These are phyloP conservation scores for Sorex fumeus DNA, from an alignment of 2,113 vertebrate genomes.

Conservation along the genomic window DNA sequence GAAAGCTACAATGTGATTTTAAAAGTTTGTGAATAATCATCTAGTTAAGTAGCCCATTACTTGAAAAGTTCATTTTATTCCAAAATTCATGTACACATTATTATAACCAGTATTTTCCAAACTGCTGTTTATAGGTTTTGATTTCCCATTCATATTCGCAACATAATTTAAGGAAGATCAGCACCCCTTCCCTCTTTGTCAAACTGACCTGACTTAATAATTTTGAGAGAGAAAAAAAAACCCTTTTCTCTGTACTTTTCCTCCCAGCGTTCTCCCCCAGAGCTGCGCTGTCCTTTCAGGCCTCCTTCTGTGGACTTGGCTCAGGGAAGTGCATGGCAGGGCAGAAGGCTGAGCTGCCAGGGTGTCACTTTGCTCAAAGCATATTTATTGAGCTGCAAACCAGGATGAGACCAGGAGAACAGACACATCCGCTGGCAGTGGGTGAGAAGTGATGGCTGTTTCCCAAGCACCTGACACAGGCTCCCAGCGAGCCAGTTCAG, in stretches of 20 bases:
- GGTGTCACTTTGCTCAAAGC: slow-evolving; percentile 8
- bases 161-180: background rate
- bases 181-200: background rate
- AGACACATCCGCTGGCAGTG: background rate
- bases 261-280: background rate
- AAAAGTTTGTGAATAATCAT: background rate
- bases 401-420: background rate
- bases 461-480: background rate
- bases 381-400: background rate
- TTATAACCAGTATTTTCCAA: background rate
- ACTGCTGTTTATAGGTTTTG: slow-evolving; percentile 19
- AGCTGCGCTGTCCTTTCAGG: background rate
- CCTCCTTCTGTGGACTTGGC: background rate
- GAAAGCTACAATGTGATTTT: slow-evolving; percentile 9
- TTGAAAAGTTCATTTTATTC: slow-evolving; percentile 30
- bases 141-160: background rate
- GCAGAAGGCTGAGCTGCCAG: background rate
- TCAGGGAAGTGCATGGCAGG: background rate
- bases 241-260: background rate
- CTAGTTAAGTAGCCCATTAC: background rate
- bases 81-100: slow-evolving; percentile 13
- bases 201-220: background rate
- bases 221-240: background rate
- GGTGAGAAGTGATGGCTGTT: background rate
- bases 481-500: background rate